Evolutionary conservation across 37 sponge, comb jelly and placozoan species (phyloP), one percentile per base, ranked within the genome.

Genomic region (Hormiphora californensis): DNA sequence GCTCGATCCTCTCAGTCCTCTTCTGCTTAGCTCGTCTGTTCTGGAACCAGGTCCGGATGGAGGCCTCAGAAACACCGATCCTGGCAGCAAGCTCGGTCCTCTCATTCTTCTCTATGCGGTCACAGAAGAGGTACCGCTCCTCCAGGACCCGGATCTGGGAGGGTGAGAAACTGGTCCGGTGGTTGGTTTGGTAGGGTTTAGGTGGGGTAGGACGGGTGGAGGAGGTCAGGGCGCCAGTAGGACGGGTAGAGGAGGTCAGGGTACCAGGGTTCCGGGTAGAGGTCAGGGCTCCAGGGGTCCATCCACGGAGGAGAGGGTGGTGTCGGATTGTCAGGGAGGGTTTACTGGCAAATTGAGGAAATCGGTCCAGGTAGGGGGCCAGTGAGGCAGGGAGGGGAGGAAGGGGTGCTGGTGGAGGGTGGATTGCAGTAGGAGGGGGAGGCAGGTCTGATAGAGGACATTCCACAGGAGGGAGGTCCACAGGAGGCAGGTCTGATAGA

Each of bases 11-110:
- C 44, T 40, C 22, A 4, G 3, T 39, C 81, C 38, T 73, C 81
- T 41, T 73, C 43, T 73, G 28, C 81, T 30, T 39, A 15, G 81
- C 81, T 4, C 81, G 41, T 73, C 81, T 73, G 81, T 73, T 73
- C 81, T 73, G 81, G 25, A 73, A 73, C 81, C 81, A 73, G 81
- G 8, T 73, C 25, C 81, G 8, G 3, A 73, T 9, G 25, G 46
- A 21, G 21, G 9, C 17, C 25, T 73, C 39, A n/a, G 81, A 28
- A 3, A 73, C 7, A 3, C 44, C 81, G 25, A 73, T 73, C 81
- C 43, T 23, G 25, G 40, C 81, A 1, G 81, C 81, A 1, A 73
- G 1, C 43, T 40, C 46, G 28, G 40, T 46, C 43, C 81, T 21
- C 46, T 73, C 81, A n/a, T 73, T 46, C 81, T 36, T 73, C 1